Conservation (phyloP, 2,888 invertebrate genomes). For the Trachelus troglodyta region DNA sequence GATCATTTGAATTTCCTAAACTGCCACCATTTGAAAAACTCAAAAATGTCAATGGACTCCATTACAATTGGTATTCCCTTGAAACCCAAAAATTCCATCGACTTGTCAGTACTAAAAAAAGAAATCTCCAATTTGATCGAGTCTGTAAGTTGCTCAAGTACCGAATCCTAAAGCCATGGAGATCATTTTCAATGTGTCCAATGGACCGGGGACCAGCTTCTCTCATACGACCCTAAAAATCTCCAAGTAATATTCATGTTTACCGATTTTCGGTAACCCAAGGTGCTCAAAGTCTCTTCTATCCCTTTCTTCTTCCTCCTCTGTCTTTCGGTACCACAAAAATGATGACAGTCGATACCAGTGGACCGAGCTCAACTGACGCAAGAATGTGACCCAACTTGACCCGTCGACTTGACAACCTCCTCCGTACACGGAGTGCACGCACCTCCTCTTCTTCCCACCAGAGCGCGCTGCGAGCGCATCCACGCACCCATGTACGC, state of each 20-base stretch:
- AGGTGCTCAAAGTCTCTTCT: not conserved
- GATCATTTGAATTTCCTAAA: not conserved
- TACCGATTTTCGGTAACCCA: conserved; percentile 18
- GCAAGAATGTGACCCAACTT: conserved; percentile 24
- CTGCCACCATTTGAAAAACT: not conserved
- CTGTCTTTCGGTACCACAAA: conserved; percentile 5
- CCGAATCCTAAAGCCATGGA: not conserved
- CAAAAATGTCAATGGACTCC: not conserved
- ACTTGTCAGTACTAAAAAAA: not conserved
- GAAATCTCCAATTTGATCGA: not conserved
- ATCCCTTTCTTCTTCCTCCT: not conserved
- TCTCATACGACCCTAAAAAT: not conserved
- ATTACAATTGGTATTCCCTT: not conserved
- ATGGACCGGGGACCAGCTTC: not conserved
- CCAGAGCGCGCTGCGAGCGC: conserved; percentile 19
- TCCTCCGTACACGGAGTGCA: conserved; percentile 24
- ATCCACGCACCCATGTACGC: conserved; percentile 5
- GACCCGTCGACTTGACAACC: conserved; percentile 25
- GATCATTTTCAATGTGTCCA: not conserved
- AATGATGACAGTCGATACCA: conserved; percentile 21
- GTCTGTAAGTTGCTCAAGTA: not conserved
- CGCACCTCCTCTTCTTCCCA: conserved; percentile 22
- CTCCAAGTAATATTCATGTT: not conserved
- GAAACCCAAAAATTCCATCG: not conserved
- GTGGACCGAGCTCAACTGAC: conserved; percentile 12